phyloP scores from a whole-genome alignment of 2,113 vertebrate species.

The Calidris pygmaea region DNA sequence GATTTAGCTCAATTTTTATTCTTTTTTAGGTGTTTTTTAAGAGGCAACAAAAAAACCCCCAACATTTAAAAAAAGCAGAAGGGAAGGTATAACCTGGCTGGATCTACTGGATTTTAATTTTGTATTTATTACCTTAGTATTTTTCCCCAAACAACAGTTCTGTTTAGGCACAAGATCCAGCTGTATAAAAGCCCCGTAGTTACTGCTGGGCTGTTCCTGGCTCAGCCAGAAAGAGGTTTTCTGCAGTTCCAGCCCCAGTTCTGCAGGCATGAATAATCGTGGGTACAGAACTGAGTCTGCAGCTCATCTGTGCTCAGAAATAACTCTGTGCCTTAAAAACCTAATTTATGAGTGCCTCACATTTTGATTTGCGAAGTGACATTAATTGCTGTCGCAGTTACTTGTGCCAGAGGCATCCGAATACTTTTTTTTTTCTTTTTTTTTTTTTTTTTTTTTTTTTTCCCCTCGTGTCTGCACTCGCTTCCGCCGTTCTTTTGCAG shows the following conservation, averaged over 20 bases:
- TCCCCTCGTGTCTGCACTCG: background rate
- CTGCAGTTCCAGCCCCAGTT: background rate
- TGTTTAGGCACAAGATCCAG: background rate
- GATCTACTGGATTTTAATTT: background rate
- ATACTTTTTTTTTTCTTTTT: background rate
- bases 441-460: no score
- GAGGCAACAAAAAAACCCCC: background rate
- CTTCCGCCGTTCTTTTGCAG: background rate
- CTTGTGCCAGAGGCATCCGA: slow-evolving; percentile 10
- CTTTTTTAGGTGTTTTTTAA: background rate
- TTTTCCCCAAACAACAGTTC: accelerated
- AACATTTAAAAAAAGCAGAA: background rate
- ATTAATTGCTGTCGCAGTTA: slow-evolving; percentile 32
- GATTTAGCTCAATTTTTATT: background rate
- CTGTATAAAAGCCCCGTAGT: background rate
- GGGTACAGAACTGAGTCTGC: background rate
- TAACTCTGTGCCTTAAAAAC: background rate
- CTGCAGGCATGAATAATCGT: background rate
- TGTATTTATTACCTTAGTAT: background rate
- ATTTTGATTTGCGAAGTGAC: slow-evolving; percentile 40
- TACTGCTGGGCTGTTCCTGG: background rate
- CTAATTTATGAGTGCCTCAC: background rate
- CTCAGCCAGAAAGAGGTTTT: background rate
- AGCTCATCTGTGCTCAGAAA: slow-evolving; percentile 13
- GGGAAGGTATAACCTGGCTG: background rate